A percentile compares a stretch with the other conserved stretches of the same genome.
phyloP scores from a whole-genome alignment of 1,140 invertebrate genomes.

The Procambarus clarkii region DNA sequence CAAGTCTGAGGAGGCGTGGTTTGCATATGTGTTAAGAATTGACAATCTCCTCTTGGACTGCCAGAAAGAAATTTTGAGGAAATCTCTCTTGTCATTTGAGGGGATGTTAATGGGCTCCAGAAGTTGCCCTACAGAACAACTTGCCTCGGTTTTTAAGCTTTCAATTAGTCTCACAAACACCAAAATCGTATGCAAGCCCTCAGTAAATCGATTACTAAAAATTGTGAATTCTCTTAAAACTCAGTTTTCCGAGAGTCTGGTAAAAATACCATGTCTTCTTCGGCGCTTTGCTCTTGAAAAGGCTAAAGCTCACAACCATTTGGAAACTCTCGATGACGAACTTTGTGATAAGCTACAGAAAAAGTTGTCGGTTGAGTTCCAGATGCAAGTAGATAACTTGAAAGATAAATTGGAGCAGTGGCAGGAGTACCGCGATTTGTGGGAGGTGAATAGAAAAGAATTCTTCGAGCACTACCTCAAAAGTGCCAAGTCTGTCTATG shows the following conservation, averaged over 20 bases:
- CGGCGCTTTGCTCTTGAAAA: slow-evolving; percentile 56
- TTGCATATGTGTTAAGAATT: slow-evolving; percentile 58
- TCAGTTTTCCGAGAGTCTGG: slow-evolving; percentile 57
- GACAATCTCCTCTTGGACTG: slow-evolving; percentile 64
- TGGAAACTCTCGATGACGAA: slow-evolving; percentile 39
- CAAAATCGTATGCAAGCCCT: slow-evolving; percentile 59
- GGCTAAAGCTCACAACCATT: slow-evolving; percentile 58
- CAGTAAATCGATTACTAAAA: slow-evolving; percentile 48
- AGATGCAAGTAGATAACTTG: slow-evolving; percentile 48
- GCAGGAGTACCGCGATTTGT: slow-evolving; percentile 47
- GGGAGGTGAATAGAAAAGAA: slow-evolving; percentile 34
- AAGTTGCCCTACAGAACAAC: slow-evolving; percentile 37
- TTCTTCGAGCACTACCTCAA: slow-evolving; percentile 49
- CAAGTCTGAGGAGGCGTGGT: slow-evolving; percentile 45
- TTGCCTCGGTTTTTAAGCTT: slow-evolving; percentile 56
- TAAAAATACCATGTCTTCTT: slow-evolving; percentile 62
- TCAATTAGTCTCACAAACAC: slow-evolving; percentile 39
- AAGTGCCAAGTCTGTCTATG: slow-evolving; percentile 51
- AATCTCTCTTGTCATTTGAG: slow-evolving; percentile 64
- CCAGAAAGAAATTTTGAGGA: slow-evolving; percentile 62
- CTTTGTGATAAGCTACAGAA: slow-evolving; percentile 39
- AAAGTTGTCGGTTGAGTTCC: slow-evolving; percentile 55
- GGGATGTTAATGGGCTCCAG: slow-evolving; percentile 66
- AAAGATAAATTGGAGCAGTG: slow-evolving; percentile 52
- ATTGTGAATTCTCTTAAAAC: slow-evolving; percentile 42